Conservation (phyloP, 2,888 invertebrate species). For the Xanthia icteritia region DNA sequence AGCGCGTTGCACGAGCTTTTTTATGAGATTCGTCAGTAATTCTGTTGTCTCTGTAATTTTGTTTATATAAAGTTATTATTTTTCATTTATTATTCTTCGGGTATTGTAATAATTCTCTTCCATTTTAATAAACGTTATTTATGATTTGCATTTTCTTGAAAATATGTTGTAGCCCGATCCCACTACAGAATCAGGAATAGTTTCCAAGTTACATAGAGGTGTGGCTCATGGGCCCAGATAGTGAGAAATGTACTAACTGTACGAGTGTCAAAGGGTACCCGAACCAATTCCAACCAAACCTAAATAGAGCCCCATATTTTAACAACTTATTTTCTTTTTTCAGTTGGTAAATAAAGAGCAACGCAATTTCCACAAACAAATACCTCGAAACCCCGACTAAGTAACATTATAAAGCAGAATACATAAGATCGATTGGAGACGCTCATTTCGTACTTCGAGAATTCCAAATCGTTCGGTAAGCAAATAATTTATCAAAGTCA, state of each 20-base stretch:
- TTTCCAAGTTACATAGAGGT: neutral
- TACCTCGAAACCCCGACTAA: constrained; percentile 32
- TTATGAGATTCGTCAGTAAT: neutral
- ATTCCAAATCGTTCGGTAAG: constrained; percentile 65
- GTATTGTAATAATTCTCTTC: too few relatives aligned
- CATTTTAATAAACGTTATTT: neutral
- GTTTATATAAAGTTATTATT: neutral
- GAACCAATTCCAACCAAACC: neutral
- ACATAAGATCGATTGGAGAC: constrained; percentile 44
- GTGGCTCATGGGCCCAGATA: too few relatives aligned
- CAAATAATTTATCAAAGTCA: constrained; percentile 84
- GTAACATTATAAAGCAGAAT: constrained; percentile 36
- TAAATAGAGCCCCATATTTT: neutral
- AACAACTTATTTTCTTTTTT: neutral
- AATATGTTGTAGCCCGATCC: neutral
- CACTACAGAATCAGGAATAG: neutral
- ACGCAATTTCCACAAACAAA: constrained; percentile 37
- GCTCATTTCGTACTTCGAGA: constrained; percentile 60
- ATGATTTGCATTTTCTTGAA: neutral
- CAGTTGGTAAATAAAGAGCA: constrained; percentile 20
- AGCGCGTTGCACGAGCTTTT: neutral
- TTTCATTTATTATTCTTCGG: too few relatives aligned
- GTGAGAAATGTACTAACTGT: neutral
- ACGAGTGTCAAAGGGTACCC: neutral
- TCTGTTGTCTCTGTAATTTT: neutral